A percentile compares a stretch with the other conserved stretches of the same genome.
Evolutionary conservation across 2,113 vertebrate genomes (phyloP).

Genomic region (Rhinoderma darwinii): DNA sequence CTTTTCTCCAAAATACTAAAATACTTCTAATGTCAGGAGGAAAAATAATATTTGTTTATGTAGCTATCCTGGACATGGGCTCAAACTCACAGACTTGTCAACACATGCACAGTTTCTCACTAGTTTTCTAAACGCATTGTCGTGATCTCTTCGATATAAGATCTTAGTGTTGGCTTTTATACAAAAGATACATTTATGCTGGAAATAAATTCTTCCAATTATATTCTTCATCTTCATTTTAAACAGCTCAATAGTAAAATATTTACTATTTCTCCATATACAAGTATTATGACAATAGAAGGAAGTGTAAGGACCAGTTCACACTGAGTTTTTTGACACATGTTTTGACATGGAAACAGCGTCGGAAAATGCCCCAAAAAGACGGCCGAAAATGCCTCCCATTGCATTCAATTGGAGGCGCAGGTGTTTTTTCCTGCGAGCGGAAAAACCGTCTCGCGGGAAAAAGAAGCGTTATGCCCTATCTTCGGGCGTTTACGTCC

Average conservation of each 20-base stretch:
- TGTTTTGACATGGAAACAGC: too few species aligned
- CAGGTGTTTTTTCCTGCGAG: too few species aligned
- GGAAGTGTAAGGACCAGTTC: too few species aligned
- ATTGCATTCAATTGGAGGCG: too few species aligned
- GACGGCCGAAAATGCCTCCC: too few species aligned
- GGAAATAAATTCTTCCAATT: constrained; percentile 51
- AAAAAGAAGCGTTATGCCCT: too few species aligned
- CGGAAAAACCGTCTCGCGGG: too few species aligned
- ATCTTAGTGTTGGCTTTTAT: constrained; percentile 53
- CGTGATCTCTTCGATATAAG: constrained; percentile 33
- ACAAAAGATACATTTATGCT: constrained; percentile 52
- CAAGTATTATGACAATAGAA: constrained; percentile 40
- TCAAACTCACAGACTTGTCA: constrained; percentile 53
- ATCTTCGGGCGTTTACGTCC: too few species aligned
- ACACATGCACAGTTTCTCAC: constrained; percentile 48
- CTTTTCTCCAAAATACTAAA: constrained; percentile 33
- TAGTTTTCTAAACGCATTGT: constrained; percentile 39
- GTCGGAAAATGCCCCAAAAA: too few species aligned
- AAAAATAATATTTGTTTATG: constrained; percentile 57
- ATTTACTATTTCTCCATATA: neutral
- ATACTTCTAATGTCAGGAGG: constrained; percentile 24
- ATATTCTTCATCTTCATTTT: constrained; percentile 36
- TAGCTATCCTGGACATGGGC: constrained; percentile 34
- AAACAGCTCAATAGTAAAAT: constrained; percentile 21
- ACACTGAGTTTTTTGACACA: too few species aligned